Percentiles rank a stretch among this genome's conserved stretches.
phyloP scores from a whole-genome alignment of 2,113 vertebrate genomes.

The Melanocharis versteri region DNA sequence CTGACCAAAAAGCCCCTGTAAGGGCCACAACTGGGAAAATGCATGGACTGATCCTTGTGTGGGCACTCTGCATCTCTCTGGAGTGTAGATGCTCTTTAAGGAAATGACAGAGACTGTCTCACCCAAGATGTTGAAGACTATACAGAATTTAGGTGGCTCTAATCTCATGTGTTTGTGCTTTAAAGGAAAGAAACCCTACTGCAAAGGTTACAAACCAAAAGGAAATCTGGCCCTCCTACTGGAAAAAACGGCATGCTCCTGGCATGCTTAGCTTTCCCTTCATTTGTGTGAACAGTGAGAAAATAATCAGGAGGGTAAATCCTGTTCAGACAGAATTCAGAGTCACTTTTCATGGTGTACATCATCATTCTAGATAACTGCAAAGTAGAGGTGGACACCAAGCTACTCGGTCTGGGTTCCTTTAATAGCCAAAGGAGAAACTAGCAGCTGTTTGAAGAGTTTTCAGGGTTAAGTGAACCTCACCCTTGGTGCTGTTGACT shows the following conservation, averaged over 20 bases:
- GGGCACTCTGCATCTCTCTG: background rate
- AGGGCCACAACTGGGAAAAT: background rate
- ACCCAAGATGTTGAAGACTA: background rate
- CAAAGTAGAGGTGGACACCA: background rate
- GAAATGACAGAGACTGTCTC: background rate
- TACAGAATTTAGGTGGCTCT: background rate
- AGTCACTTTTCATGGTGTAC: background rate
- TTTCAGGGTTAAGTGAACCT: background rate
- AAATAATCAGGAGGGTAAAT: background rate
- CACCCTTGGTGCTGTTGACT: background rate
- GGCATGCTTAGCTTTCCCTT: background rate
- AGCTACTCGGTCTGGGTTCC: background rate
- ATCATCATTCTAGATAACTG: background rate
- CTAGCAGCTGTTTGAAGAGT: background rate
- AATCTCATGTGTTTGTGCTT: background rate
- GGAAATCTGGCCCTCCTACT: background rate
- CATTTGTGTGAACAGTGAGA: background rate
- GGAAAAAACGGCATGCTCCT: background rate
- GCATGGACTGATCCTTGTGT: accelerated
- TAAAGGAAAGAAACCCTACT: background rate
- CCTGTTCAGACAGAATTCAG: background rate
- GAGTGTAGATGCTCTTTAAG: background rate
- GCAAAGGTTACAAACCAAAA: background rate
- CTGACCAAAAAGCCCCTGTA: background rate
- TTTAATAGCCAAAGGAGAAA: background rate